phyloP scores from a whole-genome alignment of 2,113 vertebrate genomes.

The Entelurus aequoreus region DNA sequence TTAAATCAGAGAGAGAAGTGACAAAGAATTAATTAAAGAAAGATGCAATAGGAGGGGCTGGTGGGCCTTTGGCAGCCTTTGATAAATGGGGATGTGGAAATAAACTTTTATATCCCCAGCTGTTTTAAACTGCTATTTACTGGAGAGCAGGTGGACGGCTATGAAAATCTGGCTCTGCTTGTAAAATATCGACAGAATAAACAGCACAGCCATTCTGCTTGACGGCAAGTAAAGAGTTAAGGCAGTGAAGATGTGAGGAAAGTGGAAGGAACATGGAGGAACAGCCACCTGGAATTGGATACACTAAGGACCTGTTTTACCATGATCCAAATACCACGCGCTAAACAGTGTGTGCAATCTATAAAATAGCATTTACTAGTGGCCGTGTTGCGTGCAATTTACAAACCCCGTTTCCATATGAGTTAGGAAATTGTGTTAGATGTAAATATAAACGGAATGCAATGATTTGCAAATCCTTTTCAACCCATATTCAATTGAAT shows the following conservation, averaged over 20 bases:
- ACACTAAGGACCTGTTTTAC: no score
- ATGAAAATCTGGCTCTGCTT: conserved; percentile 53
- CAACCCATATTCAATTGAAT: no score
- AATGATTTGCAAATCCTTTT: no score
- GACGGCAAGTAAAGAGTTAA: conserved; percentile 24
- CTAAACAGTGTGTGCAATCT: no score
- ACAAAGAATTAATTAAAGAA: conserved; percentile 28
- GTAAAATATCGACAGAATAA: conserved; percentile 49
- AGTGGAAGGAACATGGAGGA: conserved; percentile 4
- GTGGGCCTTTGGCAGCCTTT: conserved; percentile 44
- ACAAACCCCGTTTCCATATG: no score
- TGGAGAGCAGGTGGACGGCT: conserved; percentile 68
- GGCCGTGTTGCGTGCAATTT: no score
- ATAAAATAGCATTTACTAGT: no score
- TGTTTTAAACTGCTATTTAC: conserved; percentile 66
- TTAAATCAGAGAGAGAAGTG: conserved; percentile 40
- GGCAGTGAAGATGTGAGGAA: conserved; percentile 23
- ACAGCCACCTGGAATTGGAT: not conserved
- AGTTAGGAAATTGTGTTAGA: no score
- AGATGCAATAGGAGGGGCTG: conserved; percentile 6
- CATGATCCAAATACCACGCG: no score
- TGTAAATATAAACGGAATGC: no score
- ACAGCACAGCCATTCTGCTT: conserved; percentile 14
- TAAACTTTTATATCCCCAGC: conserved; percentile 63
- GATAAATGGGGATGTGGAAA: conserved; percentile 61